These are phyloP conservation scores for Cheilosia vulpina DNA, from an alignment of 2,888 invertebrate genomes.

Conservation along the genomic window DNA sequence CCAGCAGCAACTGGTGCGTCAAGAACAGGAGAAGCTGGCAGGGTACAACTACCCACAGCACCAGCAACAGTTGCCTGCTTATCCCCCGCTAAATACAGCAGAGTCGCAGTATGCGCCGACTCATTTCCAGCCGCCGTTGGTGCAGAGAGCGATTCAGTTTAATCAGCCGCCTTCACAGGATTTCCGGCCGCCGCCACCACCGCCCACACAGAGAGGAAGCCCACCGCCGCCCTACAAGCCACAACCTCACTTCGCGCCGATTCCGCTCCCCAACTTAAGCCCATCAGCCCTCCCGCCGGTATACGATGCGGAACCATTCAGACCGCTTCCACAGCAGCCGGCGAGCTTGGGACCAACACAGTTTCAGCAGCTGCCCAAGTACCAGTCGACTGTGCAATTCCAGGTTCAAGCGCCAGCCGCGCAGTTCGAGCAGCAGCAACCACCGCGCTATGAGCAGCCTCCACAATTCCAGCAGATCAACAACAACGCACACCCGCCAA, in stretches of 20 bases:
- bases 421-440: slow-evolving; percentile 77
- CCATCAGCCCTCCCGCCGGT: slow-evolving; percentile 86
- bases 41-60: slow-evolving; percentile 69
- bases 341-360: slow-evolving; percentile 76
- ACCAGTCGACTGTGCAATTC: slow-evolving; percentile 45
- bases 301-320: slow-evolving; percentile 86
- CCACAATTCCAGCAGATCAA: slow-evolving; percentile 40
- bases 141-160: slow-evolving; percentile 72
- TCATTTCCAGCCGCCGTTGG: slow-evolving; percentile 68
- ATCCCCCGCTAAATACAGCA: slow-evolving; percentile 48
- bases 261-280: slow-evolving; percentile 88
- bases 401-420: slow-evolving; percentile 45
- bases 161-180: slow-evolving; percentile 47
- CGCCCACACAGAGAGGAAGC: slow-evolving; percentile 34
- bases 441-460: slow-evolving; percentile 7
- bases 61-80: slow-evolving; percentile 56
- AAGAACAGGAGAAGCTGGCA: slow-evolving; percentile 52
- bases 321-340: slow-evolving; percentile 63
- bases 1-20: slow-evolving; percentile 34
- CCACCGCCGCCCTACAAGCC: slow-evolving; percentile 76
- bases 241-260: slow-evolving; percentile 82
- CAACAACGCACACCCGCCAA: slow-evolving; percentile 4
- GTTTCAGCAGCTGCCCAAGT: slow-evolving; percentile 80
- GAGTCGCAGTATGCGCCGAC: slow-evolving; percentile 53
- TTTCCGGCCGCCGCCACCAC: slow-evolving; percentile 62